Evolutionary conservation across 2,113 vertebrate genomes (phyloP), one percentile per base, ranked within the genome.

Genomic region (Carassius gibelio): DNA sequence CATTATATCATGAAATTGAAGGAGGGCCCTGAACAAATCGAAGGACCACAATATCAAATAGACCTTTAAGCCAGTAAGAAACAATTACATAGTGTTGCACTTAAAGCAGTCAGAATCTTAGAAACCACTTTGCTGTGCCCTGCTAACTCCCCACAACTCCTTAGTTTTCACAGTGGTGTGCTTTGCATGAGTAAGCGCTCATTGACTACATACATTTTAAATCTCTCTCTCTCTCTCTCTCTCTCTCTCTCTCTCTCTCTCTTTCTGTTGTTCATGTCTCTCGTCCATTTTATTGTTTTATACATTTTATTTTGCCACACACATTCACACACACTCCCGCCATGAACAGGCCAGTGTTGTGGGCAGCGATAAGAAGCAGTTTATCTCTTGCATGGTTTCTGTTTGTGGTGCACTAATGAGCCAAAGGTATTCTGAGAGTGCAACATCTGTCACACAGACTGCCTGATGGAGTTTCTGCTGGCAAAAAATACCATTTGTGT

Each of bases 261-360:
- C 13, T 8, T 3, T 57, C 2, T 48, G 42, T 2, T 11, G 11
- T 48, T 48, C 45, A 48, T 36, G 15, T n/a, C 19, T 21, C 30
- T 78, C 5, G 8, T 77, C 1, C 45, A 9, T 9, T 30, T 10
- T 52, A 59, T 21, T 45, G 1, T 26, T 26, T 26, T 26, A 26
- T 26, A 26, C 26, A 1, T 42, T 42, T 42, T 45, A 45, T 48
- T 80, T 9, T 45, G 36, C 36, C n/a, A 68, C 77, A 48, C 42
- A 42, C 38, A 42, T 42, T 6, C 7, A 13, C 36, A 62, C 34
- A 62, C 14, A 64, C 57, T n/a, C 57, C 14, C 4, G 19, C n/a
- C 13, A 76, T 42, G 59, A 14, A 64, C 90, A 92, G 89, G 90
- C 90, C 88, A 92, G 15, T 72, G 61, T 81, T 88, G 80, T 87